Base-by-base conservation (phyloP, 2,888 invertebrate species). In the Cryptus armator region DNA sequence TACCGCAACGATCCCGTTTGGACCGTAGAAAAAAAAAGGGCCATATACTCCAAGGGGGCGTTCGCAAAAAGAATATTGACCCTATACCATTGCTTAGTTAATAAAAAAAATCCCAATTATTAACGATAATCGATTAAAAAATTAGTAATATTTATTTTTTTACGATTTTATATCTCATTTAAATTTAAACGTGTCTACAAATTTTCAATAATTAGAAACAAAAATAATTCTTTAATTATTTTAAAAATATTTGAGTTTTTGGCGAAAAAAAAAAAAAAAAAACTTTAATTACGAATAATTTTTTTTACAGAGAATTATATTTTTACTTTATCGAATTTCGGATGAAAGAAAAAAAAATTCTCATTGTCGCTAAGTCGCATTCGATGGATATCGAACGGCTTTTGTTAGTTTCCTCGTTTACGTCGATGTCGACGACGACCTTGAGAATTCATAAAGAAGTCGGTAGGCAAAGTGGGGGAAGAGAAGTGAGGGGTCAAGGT, bases 1-100 rank as follows among this genome's bases (percentile, higher is more conserved):
- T 59, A 81, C 81, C 78, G 84, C 84, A 85, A 81, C 84, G 84
- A 85, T 85, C 81, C 81, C 84, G 78, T 85, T 84, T 84, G 77
- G 68, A 84, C 81, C 77, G 84, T 74, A 56, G 44, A 62, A 75
- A 79, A 70, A 70, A 76, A 53, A 81, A 71, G 71, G 53, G 64
- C 72, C 67, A 67, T 59, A 67, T 66, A 48, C 59, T 77, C 51
- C 53, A 59, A 12, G 29, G 72, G 46, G 59, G 32, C 4, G 32
- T 32, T 72, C 46, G 46, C 16, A n/a, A 24, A 46, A 48, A 62
- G 74, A 46, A 32, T 46, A 16, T 62, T 72, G 64, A 74, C 67
- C 67, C 67, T 46, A 12, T 37, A 0, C 37, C 37, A 37, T 9
- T 24, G 24, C 24, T 24, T 24, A 24, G 24, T 24, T 24, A 24